Percentiles rank a stretch among this genome's conserved stretches.
phyloP scores from a whole-genome alignment of 2,888 invertebrate species.

The Phasia obesa region DNA sequence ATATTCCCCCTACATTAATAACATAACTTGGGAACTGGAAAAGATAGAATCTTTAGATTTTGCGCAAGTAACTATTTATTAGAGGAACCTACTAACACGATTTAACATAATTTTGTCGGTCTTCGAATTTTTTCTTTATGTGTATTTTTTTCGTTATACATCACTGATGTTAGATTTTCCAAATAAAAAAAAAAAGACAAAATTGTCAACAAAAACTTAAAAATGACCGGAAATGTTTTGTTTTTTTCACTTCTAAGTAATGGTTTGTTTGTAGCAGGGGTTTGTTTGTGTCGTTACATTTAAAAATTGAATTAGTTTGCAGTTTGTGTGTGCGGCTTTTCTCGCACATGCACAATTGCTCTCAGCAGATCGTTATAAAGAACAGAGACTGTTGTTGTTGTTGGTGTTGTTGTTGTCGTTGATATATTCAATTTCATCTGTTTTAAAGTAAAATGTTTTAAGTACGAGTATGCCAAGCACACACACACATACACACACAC shows the following conservation, averaged over 20 bases:
- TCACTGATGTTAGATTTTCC: slow-evolving; percentile 15
- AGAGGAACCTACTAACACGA: too few relatives aligned
- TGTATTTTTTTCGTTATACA: too few relatives aligned
- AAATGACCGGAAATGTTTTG: slow-evolving; percentile 50
- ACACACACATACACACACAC: too few relatives aligned
- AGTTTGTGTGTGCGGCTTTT: slow-evolving; percentile 1
- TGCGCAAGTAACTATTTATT: too few relatives aligned
- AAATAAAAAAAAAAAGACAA: slow-evolving; percentile 14
- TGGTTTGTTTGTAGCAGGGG: background rate
- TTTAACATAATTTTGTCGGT: too few relatives aligned
- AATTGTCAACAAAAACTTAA: slow-evolving; percentile 16
- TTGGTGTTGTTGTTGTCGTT: slow-evolving; percentile 28
- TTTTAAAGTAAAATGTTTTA: background rate
- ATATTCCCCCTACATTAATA: too few relatives aligned
- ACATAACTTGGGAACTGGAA: too few relatives aligned
- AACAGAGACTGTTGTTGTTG: background rate
- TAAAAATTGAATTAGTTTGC: slow-evolving; percentile 6
- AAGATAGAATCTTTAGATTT: too few relatives aligned
- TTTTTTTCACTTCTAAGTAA: slow-evolving; percentile 29
- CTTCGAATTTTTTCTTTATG: too few relatives aligned
- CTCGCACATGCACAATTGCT: background rate
- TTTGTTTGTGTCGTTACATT: slow-evolving; percentile 26
- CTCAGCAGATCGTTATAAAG: background rate
- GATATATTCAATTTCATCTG: slow-evolving; percentile 42
- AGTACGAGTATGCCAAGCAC: too few relatives aligned